Base-by-base conservation (phyloP, 1,140 invertebrate species). In the Anadara kagoshimensis region DNA sequence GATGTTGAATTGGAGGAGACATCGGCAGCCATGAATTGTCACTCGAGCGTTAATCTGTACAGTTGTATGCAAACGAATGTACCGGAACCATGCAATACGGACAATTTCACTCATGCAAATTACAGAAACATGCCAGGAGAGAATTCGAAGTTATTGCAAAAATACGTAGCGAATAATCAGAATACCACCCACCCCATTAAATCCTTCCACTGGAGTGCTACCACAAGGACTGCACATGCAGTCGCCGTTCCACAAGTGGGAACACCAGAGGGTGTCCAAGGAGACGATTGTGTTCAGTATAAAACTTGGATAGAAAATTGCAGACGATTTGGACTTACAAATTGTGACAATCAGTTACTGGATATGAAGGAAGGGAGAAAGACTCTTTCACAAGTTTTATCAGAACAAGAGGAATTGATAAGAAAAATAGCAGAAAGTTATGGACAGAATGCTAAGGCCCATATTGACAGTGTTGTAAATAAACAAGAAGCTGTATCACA, bases 41-140 rank as follows among this genome's bases (percentile, higher is more conserved):
- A 70, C 5, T 63, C 12, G 16, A 75, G 62, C 1, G 90, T 94
- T 1, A 94, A 91, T 85, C 85, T 94, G 1, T 92, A 92, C 73
- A 92, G 93, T 2, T 91, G 91, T 0, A 94, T 94, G 93, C 93
- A 94, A 82, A 94, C 91, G 41, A 94, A 93, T 87, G 93, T 94
- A 0, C 93, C 93, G 0, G 91, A 91, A 62, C 93, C 93, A 5
- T 75, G 44, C 49, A 44, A 41, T 22, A 53, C 47, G 24, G 22
- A 61, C n/a, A 93, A 92, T 78, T 90, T 89, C 59, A 91, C 92
- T 0, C 90, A 89, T 67, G 91, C 92, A 29, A 36, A 54, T 7
- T 89, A 88, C 43, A 89, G 88, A 5, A 93, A 93, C 75, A 94
- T 94, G 93, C 93, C 93, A 0, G 93, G 93, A 1, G 93, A 93